Evolutionary conservation across 2,797 vertebrate species (phyloP), one percentile per base, ranked within the genome.

Genomic region (Sebastes minor): DNA sequence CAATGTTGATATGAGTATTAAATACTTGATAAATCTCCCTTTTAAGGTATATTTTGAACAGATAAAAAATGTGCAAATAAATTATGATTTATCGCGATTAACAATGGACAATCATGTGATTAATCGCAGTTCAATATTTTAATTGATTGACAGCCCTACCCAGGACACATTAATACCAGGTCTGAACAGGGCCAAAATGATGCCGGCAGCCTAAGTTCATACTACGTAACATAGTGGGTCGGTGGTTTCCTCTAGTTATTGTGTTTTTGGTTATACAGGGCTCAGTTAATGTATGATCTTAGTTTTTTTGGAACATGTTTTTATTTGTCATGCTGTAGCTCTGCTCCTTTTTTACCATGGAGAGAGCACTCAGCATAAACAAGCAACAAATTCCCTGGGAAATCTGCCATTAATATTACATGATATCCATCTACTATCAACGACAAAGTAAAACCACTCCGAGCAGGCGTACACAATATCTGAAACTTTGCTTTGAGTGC

Each of bases 381-480:
- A 88, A 82, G 78, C 49, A 86, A 67, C 76, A 69, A 87, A 84
- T 72, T 86, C 77, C 67, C 59, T 28, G 62, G 64, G 86, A 87
- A 79, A 85, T 73, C 72, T 76, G 60, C 55, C 71, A 89, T 94
- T 73, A 94, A 94, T 94, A 93, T 90, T 94, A 73, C 65, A 94
- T 91, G 87, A 86, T 79, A 84, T 88, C 86, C 89, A 88, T 92
- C 84, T 76, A 80, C 86, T 83, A 89, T 91, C 78, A 79, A 64
- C 78, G 11, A 81, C 82, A 82, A 88, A 85, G 86, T 89, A 82
- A 83, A 88, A 65, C 71, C 87, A 89, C 88, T 90, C 83, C 88
- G 82, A 81, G 53, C 69, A 67, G 84, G 55, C 77, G 62, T 80
- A 38, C 8, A 60, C 74, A 74, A 84, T 85, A 79, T 84, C 78